phyloP scores from a whole-genome alignment of 2,797 vertebrate genomes.

The Myiotriccus ornatus region DNA sequence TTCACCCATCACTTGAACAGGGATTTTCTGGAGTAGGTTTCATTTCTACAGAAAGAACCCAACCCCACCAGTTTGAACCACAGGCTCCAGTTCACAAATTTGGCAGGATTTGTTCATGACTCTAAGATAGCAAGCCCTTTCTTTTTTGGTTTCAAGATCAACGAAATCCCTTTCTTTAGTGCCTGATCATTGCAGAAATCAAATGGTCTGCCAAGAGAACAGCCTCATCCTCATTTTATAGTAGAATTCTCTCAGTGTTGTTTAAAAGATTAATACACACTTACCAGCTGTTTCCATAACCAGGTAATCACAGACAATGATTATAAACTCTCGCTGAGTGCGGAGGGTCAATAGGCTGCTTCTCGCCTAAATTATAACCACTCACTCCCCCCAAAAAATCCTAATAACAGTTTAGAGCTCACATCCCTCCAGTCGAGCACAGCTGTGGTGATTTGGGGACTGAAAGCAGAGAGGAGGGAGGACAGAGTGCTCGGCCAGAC shows the following conservation, averaged over 20 bases:
- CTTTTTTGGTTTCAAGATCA: neutral
- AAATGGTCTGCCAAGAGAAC: neutral
- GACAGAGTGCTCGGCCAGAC: accelerated
- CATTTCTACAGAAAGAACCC: neutral
- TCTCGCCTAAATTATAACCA: neutral
- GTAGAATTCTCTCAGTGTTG: neutral
- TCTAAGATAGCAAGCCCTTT: neutral
- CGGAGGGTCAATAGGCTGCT: neutral
- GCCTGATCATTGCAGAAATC: neutral
- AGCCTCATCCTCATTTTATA: neutral
- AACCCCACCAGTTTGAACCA: neutral
- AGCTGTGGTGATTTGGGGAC: neutral
- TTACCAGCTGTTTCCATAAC: neutral
- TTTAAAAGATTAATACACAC: neutral
- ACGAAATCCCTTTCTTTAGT: neutral
- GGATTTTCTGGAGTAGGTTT: neutral
- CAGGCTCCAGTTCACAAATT: neutral
- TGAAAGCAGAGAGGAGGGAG: neutral
- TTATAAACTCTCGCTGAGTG: neutral
- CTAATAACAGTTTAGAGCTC: neutral
- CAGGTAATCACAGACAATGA: neutral
- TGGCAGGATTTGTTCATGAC: neutral
- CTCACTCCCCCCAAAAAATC: neutral
- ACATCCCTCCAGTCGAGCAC: neutral
- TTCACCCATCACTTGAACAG: neutral